Evolutionary conservation across 2,888 invertebrate genomes (phyloP).

Genomic region (Nipponacmea schrenckii): DNA sequence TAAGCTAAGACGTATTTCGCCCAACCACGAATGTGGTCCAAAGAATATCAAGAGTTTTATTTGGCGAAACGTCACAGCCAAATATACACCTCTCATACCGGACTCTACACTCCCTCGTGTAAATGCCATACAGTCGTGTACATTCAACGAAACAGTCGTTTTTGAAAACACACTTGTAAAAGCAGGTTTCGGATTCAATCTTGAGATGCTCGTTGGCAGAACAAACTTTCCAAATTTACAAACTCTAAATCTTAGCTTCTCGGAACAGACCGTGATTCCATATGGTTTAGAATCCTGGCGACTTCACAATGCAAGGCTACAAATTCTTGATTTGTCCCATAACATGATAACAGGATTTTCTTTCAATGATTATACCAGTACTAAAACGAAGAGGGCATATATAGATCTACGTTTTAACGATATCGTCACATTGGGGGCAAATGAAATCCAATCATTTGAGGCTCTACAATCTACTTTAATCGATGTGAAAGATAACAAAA

Average conservation of each 20-base stretch:
- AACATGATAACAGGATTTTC: slow-evolving; percentile 30
- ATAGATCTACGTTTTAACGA: slow-evolving; percentile 41
- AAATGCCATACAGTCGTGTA: too few relatives aligned
- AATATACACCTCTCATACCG: too few relatives aligned
- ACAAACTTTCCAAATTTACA: slow-evolving; percentile 7
- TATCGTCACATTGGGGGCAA: slow-evolving; percentile 34
- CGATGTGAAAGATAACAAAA: slow-evolving; percentile 41
- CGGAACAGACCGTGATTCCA: slow-evolving; percentile 21
- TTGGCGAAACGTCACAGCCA: neutral
- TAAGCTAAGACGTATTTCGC: neutral
- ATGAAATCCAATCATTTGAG: slow-evolving; percentile 31
- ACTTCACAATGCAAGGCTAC: slow-evolving; percentile 34
- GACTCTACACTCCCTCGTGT: too few relatives aligned
- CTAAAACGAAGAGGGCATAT: neutral
- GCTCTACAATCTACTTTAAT: slow-evolving; percentile 34
- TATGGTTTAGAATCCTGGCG: slow-evolving; percentile 32
- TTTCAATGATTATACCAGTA: neutral
- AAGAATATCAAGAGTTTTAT: neutral
- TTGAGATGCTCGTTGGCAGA: neutral
- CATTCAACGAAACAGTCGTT: too few relatives aligned
- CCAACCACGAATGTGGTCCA: neutral
- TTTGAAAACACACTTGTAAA: too few relatives aligned
- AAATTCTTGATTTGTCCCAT: slow-evolving; percentile 36
- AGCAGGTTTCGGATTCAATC: too few relatives aligned
- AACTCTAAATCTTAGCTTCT: slow-evolving; percentile 31